A percentile compares a stretch with the other conserved stretches of the same genome.
These are phyloP conservation scores for Timema cristinae DNA, from an alignment of 2,888 invertebrate genomes.

Conservation along the genomic window DNA sequence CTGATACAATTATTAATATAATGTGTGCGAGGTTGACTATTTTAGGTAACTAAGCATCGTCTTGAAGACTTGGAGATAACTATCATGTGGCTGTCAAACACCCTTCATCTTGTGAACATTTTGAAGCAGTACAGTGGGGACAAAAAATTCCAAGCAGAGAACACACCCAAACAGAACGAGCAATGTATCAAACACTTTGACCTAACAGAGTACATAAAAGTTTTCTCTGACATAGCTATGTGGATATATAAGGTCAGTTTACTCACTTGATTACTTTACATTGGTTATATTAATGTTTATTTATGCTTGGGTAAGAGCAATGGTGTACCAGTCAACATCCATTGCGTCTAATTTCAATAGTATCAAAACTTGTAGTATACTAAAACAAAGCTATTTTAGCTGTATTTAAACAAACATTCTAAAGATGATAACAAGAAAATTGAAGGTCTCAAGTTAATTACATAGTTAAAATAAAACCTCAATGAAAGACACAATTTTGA, in stretches of 20 bases:
- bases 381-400: too few species aligned
- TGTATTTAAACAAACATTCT: too few species aligned
- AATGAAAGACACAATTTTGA: too few species aligned
- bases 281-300: too few species aligned
- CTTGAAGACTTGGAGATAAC: slow-evolving; percentile 76
- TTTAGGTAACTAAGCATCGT: slow-evolving; percentile 61
- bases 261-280: neutral
- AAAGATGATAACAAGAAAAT: too few species aligned
- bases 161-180: slow-evolving; percentile 87
- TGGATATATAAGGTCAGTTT: slow-evolving; percentile 73
- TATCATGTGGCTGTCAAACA: slow-evolving; percentile 79
- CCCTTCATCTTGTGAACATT: slow-evolving; percentile 78
- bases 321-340: too few species aligned
- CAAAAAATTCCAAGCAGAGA: slow-evolving; percentile 74
- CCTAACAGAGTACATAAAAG: slow-evolving; percentile 83
- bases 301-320: too few species aligned
- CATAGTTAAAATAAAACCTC: too few species aligned
- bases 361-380: too few species aligned
- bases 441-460: too few species aligned
- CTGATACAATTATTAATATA: too few species aligned
- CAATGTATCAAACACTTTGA: slow-evolving; percentile 92
- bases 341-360: too few species aligned
- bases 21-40: neutral
- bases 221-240: slow-evolving; percentile 75
- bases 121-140: slow-evolving; percentile 96